A percentile compares a stretch with the other conserved stretches of the same genome.
phyloP scores from a whole-genome alignment of 2,113 vertebrate genomes.

The Danionella cerebrum region DNA sequence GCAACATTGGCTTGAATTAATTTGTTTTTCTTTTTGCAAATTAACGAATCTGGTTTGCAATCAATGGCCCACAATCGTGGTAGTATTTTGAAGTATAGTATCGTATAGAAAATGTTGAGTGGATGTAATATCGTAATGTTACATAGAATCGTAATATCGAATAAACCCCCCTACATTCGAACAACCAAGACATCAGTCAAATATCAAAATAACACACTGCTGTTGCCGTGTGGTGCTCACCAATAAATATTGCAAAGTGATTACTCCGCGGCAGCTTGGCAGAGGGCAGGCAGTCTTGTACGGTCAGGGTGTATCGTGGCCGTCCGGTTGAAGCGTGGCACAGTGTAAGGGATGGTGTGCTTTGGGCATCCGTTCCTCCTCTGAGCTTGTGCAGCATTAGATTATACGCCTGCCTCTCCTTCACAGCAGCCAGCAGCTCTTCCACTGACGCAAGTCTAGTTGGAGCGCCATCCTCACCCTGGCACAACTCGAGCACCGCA shows the following conservation, averaged over 20 bases:
- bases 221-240: conserved; percentile 78
- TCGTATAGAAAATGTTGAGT: too few species aligned
- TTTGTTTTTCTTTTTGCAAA: too few species aligned
- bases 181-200: too few species aligned
- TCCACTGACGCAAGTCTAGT: conserved; percentile 59
- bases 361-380: conserved; percentile 53
- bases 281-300: conserved; percentile 73
- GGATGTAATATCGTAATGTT: too few species aligned
- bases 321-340: conserved; percentile 68
- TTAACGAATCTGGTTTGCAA: too few species aligned
- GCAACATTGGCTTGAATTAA: too few species aligned
- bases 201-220: too few species aligned
- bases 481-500: conserved; percentile 81
- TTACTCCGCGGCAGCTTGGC: conserved; percentile 73
- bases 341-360: conserved; percentile 70
- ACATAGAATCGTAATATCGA: too few species aligned
- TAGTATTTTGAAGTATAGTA: too few species aligned
- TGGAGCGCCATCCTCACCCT: conserved; percentile 75
- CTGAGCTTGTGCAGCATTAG: conserved; percentile 79
- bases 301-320: conserved; percentile 83
- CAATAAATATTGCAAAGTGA: conserved; percentile 92
- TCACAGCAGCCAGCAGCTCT: conserved; percentile 71
- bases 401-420: conserved; percentile 80
- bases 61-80: too few species aligned
- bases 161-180: too few species aligned